Evolutionary conservation across 64 coral and sea anemone genomes (phyloP).

Genomic region (Platygyra sinensis): DNA sequence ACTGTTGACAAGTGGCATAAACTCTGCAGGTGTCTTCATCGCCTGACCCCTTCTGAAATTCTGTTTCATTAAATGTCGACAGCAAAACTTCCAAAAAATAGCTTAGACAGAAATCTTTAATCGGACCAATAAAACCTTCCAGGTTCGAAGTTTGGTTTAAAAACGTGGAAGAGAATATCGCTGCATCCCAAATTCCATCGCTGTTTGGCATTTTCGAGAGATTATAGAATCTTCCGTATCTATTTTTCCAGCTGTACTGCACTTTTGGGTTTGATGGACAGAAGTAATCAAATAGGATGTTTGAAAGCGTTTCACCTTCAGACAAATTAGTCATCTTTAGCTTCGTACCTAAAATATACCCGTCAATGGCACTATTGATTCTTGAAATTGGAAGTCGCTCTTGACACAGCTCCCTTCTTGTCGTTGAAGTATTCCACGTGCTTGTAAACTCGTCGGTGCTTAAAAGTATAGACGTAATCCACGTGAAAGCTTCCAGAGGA

Average conservation of each 20-base stretch:
- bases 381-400: conserved; percentile 12
- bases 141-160: neutral
- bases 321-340: neutral
- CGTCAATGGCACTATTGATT: conserved; percentile 54
- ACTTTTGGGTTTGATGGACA: conserved; percentile 20
- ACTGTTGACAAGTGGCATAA: conserved; percentile 39
- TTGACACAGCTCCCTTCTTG: neutral
- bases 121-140: neutral
- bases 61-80: neutral
- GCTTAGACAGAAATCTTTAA: neutral
- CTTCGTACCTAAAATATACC: conserved; percentile 39
- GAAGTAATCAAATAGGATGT: conserved; percentile 52
- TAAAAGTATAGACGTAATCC: conserved; percentile 36
- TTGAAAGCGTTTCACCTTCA: conserved; percentile 27
- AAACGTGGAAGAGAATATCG: neutral
- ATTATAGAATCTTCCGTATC: neutral
- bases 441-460: conserved; percentile 19
- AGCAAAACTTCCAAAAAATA: neutral
- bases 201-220: neutral
- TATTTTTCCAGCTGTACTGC: neutral
- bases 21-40: neutral
- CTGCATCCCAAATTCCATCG: neutral
- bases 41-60: neutral
- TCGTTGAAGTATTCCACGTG: conserved; percentile 15
- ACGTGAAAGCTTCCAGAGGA: neutral